Evolutionary conservation across 2,888 invertebrate genomes (phyloP).

Genomic region (Tromatobia lineatoria): DNA sequence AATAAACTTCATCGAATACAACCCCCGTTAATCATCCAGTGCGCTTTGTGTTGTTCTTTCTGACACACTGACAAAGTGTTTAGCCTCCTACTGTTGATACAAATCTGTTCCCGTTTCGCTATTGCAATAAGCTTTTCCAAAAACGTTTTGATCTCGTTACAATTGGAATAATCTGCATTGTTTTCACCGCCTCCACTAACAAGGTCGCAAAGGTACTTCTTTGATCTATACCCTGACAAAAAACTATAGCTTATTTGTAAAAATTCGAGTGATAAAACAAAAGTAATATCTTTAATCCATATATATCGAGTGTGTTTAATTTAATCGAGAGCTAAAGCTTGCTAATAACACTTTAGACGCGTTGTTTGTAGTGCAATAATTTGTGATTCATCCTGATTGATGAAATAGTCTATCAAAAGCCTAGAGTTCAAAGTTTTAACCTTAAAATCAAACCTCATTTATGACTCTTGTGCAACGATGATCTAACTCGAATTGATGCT

Average conservation of each 20-base stretch:
- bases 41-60: slow-evolving; percentile 17
- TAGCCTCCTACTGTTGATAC: slow-evolving; percentile 13
- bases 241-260: neutral
- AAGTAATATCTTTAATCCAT: too few species aligned
- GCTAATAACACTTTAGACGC: too few species aligned
- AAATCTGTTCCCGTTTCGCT: slow-evolving; percentile 2
- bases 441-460: too few species aligned
- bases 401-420: too few species aligned
- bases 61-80: slow-evolving; percentile 13
- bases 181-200: slow-evolving; percentile 16
- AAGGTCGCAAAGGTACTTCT: neutral
- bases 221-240: neutral
- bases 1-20: slow-evolving; percentile 8
- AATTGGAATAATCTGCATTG: neutral
- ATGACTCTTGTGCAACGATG: too few species aligned
- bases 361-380: too few species aligned
- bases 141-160: slow-evolving; percentile 3
- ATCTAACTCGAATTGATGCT: too few species aligned
- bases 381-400: too few species aligned
- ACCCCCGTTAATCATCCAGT: neutral
- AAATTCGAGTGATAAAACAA: neutral
- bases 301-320: too few species aligned
- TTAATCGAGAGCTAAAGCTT: too few species aligned
- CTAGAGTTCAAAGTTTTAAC: too few species aligned
- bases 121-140: slow-evolving; percentile 11